phyloP scores from a whole-genome alignment of 1,140 invertebrate genomes.

The Halesus radiatus region DNA sequence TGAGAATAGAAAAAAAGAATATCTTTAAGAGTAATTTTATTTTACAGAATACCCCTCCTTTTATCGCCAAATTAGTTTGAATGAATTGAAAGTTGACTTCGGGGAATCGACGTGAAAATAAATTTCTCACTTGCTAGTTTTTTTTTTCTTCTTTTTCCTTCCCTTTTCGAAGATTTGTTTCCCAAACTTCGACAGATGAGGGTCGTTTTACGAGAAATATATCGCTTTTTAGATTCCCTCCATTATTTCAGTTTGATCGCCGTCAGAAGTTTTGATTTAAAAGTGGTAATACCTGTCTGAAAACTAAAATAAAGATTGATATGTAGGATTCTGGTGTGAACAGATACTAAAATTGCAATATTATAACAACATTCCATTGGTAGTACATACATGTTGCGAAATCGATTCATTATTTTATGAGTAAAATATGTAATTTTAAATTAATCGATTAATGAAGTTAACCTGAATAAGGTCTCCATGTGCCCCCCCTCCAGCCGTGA shows the following conservation, averaged over 20 bases:
- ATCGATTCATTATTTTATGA: too few species aligned
- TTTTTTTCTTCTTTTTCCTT: background rate
- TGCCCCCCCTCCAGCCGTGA: constrained; percentile 85
- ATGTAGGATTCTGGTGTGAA: too few species aligned
- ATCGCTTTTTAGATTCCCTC: background rate
- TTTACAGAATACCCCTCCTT: too few species aligned
- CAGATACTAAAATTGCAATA: too few species aligned
- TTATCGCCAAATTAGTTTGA: background rate
- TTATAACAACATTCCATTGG: too few species aligned
- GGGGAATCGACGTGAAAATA: constrained; percentile 1
- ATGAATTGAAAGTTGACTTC: background rate
- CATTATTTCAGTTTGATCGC: constrained; percentile 5
- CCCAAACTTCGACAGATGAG: background rate
- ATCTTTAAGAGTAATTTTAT: too few species aligned
- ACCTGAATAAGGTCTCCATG: constrained; percentile 91
- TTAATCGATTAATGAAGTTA: background rate
- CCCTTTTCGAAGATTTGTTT: constrained; percentile 13
- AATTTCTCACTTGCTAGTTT: background rate
- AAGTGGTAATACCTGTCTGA: background rate
- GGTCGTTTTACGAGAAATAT: constrained; percentile 2
- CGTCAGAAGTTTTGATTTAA: background rate
- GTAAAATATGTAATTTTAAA: too few species aligned
- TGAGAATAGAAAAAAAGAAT: too few species aligned
- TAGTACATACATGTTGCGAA: too few species aligned
- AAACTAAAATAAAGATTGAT: background rate